Percentiles rank a stretch among this genome's conserved stretches.
These are phyloP conservation scores for Oegoconia quadripuncta DNA, from an alignment of 2,888 invertebrate species.

Conservation along the genomic window DNA sequence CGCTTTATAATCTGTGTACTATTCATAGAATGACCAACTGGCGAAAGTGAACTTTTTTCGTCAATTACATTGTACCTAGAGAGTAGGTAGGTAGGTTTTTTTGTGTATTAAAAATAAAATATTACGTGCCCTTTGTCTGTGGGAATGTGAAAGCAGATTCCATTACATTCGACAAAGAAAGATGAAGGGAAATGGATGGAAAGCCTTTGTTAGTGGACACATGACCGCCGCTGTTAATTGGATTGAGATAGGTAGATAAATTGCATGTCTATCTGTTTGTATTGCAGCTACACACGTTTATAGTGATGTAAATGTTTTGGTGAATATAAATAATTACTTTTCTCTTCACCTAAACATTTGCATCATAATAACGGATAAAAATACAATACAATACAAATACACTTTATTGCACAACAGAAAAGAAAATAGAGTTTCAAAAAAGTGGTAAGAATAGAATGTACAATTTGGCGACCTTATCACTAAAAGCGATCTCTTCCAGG, in stretches of 20 bases:
- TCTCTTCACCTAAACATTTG: too few relatives aligned
- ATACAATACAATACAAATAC: too few relatives aligned
- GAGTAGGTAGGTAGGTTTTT: background rate
- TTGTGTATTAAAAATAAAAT: constrained; percentile 6
- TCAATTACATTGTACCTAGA: constrained; percentile 1
- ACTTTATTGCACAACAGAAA: too few relatives aligned
- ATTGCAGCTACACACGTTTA: background rate
- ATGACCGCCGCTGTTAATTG: constrained; percentile 13
- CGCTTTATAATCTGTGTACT: too few relatives aligned
- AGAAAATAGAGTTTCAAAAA: too few relatives aligned
- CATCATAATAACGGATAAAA: too few relatives aligned
- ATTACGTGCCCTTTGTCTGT: constrained; percentile 13
- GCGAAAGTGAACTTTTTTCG: constrained; percentile 9
- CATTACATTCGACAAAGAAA: constrained; percentile 1
- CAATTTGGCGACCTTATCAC: too few relatives aligned
- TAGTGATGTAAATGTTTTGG: too few relatives aligned
- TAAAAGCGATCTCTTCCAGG: too few relatives aligned
- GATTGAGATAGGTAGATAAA: constrained; percentile 9
- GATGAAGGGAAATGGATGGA: constrained; percentile 11
- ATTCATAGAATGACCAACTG: background rate
- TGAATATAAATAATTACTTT: too few relatives aligned
- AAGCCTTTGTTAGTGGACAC: constrained; percentile 10
- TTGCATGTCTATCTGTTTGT: constrained; percentile 6
- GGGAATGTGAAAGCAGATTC: constrained; percentile 12
- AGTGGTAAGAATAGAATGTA: too few relatives aligned